These are phyloP conservation scores for Poecilus cupreus DNA, from an alignment of 2,888 invertebrate species.

Conservation along the genomic window DNA sequence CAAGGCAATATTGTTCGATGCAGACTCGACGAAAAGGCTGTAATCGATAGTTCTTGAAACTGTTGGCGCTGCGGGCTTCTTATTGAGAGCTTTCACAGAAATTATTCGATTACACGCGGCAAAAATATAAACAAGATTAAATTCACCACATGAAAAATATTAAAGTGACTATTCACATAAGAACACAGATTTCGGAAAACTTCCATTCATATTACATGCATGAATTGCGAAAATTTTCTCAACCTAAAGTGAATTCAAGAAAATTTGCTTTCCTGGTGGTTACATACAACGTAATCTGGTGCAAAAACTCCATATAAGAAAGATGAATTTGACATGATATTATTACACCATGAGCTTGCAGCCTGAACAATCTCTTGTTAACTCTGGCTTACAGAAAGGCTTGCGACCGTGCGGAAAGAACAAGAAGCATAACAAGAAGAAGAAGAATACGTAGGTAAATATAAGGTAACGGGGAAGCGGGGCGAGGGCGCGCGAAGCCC, in stretches of 20 bases:
- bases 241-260: constrained; percentile 50
- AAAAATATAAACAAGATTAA: not conserved
- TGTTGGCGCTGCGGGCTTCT: not conserved
- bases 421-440: constrained; percentile 43
- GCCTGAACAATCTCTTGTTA: constrained; percentile 55
- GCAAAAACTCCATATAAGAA: constrained; percentile 53
- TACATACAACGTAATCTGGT: constrained; percentile 29
- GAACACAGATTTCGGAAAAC: constrained; percentile 8
- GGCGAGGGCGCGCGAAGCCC: not conserved
- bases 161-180: not conserved
- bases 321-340: constrained; percentile 58
- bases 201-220: constrained; percentile 34
- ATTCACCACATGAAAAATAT: not conserved
- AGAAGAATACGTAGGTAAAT: constrained; percentile 53
- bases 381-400: constrained; percentile 50
- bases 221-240: constrained; percentile 44
- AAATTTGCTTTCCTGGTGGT: constrained; percentile 40
- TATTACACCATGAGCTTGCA: constrained; percentile 53
- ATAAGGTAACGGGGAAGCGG: not conserved
- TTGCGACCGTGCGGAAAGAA: constrained; percentile 9
- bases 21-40: constrained; percentile 2
- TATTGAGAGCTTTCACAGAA: constrained; percentile 4
- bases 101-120: not conserved
- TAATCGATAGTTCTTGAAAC: constrained; percentile 51
- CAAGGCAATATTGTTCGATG: constrained; percentile 48